A percentile compares a stretch with the other conserved stretches of the same genome.
phyloP scores from a whole-genome alignment of 2,113 vertebrate species.

The Grantiella picta region DNA sequence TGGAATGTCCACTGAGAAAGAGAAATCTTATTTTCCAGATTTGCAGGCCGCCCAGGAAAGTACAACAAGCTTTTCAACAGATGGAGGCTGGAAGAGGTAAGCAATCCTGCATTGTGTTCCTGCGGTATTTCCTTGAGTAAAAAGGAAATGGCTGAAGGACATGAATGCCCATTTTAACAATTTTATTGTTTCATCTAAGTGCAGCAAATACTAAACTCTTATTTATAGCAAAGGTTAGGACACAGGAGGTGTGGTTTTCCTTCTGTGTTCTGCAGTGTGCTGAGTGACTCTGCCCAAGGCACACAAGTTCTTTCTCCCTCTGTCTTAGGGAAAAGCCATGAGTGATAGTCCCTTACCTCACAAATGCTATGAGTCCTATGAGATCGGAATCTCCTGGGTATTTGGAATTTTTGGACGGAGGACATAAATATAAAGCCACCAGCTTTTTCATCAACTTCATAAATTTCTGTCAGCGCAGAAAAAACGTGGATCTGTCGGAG shows the following conservation, averaged over 20 bases:
- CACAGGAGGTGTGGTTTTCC: background rate
- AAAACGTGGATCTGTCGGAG: background rate
- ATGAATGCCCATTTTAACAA: background rate
- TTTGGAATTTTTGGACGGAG: background rate
- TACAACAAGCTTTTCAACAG: slow-evolving; percentile 98
- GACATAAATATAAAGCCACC: background rate
- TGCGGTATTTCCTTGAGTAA: background rate
- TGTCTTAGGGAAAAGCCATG: background rate
- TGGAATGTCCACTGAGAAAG: slow-evolving; percentile 23
- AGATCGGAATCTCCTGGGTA: background rate
- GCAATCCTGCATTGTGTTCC: slow-evolving; percentile 11
- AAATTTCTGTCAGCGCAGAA: background rate
- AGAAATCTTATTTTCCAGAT: slow-evolving; percentile 76
- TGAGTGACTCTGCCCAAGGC: background rate
- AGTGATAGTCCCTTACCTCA: background rate
- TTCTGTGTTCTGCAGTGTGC: background rate
- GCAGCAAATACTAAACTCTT: background rate
- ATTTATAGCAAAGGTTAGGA: background rate
- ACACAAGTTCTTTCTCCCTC: background rate
- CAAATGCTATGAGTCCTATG: accelerated
- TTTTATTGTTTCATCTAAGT: background rate
- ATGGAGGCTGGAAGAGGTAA: slow-evolving; percentile 98
- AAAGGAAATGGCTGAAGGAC: background rate
- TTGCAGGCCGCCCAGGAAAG: slow-evolving; percentile 95
- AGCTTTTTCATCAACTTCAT: background rate